Evolutionary conservation across 2,888 invertebrate species (phyloP), one percentile per base, ranked within the genome.

Genomic region (Strigamia transsilvanica): DNA sequence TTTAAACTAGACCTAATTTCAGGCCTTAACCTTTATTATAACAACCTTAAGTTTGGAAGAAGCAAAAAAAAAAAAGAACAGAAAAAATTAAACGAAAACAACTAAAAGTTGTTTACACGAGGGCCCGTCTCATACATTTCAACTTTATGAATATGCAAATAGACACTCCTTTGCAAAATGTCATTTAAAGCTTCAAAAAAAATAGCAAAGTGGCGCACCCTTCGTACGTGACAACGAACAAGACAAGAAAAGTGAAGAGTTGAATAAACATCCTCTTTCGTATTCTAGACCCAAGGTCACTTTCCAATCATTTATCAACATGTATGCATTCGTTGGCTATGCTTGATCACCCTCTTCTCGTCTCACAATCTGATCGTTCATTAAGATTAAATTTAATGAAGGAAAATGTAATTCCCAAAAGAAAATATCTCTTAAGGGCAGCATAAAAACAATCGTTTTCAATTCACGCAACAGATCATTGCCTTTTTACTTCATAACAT

Each of bases 351-450:
- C 56, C 56, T 56, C 56, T 18, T 18, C 18, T 9, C 56, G 15
- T 56, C 9, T 9, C 73, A 13, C 73, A 73, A 73, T 27, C 73
- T 73, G 73, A 73, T 73, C 73, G 23, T 32, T 73, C 73, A 73
- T 73, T 73, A 73, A 73, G 73, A 73, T 73, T 73, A 73, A n/a
- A 73, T 73, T 73, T 73, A 73, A 73, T 73, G 73, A 73, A 73
- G 73, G 27, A 73, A 73, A 73, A 73, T 32, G 32, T 12, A 73
- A 73, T 73, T 10, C 32, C 73, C 73, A 73, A 73, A 73, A 32
- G 32, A 32, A 73, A 56, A 56, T 1, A 73, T 73, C 27, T 73
- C 32, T 27, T 27, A 73, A 27, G 73, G 73, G 27, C 9, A 73
- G 13, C n/a, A 73, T 32, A 32, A 73, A 73, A 32, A 73, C 73